Evolutionary conservation across 2,888 invertebrate genomes (phyloP).

Genomic region (Andricus quercusramuli): DNA sequence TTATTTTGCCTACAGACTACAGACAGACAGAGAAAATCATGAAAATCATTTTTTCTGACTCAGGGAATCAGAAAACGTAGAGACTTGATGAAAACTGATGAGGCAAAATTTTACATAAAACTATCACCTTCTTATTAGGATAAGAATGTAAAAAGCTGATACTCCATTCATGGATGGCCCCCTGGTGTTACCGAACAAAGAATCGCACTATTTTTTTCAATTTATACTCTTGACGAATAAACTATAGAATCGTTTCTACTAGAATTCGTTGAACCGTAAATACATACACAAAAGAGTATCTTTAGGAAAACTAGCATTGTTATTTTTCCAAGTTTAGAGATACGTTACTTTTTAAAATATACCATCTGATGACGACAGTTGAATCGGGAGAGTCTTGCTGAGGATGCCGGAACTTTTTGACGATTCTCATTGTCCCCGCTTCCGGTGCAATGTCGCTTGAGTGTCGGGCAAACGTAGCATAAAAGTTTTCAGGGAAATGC

Average conservation of each 20-base stretch:
- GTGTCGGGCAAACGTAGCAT: constrained; percentile 52
- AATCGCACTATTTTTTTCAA: not conserved
- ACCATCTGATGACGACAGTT: constrained; percentile 34
- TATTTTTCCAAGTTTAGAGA: not conserved
- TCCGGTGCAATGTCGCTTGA: constrained; percentile 45
- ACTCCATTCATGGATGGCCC: no score
- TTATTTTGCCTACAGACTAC: no score
- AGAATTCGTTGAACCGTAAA: not conserved
- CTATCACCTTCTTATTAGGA: no score
- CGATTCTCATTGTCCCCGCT: constrained; percentile 32
- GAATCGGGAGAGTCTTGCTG: constrained; percentile 24
- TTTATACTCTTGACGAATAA: not conserved
- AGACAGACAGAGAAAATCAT: no score
- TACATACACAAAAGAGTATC: not conserved
- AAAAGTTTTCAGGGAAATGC: constrained; percentile 45
- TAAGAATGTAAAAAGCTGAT: no score
- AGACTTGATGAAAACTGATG: no score
- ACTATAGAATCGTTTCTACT: not conserved
- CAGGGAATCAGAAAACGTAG: no score
- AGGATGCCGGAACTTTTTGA: constrained; percentile 37
- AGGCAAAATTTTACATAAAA: no score
- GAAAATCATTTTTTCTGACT: no score
- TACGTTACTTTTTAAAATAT: constrained; percentile 23
- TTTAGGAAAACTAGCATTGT: not conserved
- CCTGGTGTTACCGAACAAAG: not conserved